Conservation (phyloP, 2,113 vertebrate species). For the Forbesichthys papilliferus region DNA sequence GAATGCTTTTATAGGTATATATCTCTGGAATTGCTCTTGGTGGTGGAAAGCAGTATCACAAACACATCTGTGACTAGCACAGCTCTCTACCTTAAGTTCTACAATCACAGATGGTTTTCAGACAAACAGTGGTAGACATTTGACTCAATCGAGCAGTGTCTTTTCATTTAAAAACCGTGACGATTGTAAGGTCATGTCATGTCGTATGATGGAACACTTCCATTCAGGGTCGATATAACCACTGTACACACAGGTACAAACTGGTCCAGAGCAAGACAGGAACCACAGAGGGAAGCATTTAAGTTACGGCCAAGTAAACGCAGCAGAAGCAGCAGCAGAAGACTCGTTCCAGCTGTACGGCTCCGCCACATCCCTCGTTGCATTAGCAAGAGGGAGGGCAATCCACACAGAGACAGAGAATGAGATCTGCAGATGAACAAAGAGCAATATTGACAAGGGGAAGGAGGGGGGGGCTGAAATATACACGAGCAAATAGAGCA, state of each 20-base stretch:
- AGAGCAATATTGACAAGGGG: constrained; percentile 43
- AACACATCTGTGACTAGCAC: no score
- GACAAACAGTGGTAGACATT: no score
- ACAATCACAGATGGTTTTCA: no score
- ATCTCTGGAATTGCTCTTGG: no score
- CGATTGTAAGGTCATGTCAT: no score
- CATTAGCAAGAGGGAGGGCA: not conserved
- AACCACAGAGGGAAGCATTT: not conserved
- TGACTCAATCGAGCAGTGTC: no score
- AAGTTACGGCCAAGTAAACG: not conserved
- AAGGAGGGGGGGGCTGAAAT: not conserved
- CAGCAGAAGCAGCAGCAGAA: not conserved
- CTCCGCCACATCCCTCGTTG: not conserved
- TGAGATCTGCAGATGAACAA: constrained; percentile 46
- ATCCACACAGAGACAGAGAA: not conserved
- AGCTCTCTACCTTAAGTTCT: no score
- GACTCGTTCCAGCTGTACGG: not conserved
- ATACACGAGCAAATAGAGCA: constrained; percentile 30
- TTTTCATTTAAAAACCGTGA: no score
- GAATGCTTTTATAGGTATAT: no score
- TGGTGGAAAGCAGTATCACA: no score
- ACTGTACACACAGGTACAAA: not conserved
- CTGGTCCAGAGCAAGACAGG: not conserved
- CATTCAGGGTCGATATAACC: no score
- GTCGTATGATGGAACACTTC: no score